Conservation (phyloP, 2,888 invertebrate species). For the Coremacera marginata region DNA sequence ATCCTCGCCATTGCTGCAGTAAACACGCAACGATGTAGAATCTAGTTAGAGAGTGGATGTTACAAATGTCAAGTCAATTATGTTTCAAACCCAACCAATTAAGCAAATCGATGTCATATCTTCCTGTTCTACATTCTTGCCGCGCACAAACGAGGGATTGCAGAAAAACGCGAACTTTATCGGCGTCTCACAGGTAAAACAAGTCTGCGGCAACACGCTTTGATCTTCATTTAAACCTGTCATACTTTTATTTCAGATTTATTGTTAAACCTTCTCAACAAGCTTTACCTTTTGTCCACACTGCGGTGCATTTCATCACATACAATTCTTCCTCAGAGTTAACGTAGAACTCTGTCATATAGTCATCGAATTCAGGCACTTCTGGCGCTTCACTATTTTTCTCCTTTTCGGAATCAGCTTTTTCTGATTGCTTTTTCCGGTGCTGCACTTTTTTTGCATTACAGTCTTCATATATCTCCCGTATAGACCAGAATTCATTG, state of each 20-base stretch:
- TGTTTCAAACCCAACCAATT: constrained; percentile 53
- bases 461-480: constrained; percentile 73
- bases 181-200: constrained; percentile 85
- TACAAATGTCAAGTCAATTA: not conserved
- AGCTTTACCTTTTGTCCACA: constrained; percentile 78
- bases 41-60: constrained; percentile 68
- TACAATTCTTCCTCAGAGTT: constrained; percentile 89
- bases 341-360: constrained; percentile 64
- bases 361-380: constrained; percentile 47
- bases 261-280: not conserved
- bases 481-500: constrained; percentile 73
- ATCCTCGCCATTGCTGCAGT: constrained; percentile 84
- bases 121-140: constrained; percentile 48
- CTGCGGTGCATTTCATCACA: constrained; percentile 84
- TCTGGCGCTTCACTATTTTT: constrained; percentile 25
- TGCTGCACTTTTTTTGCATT: constrained; percentile 46
- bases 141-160: constrained; percentile 71
- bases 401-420: constrained; percentile 27
- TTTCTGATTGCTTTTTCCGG: not conserved
- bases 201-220: constrained; percentile 64
- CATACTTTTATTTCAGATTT: not conserved
- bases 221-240: constrained; percentile 56
- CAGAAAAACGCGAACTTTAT: constrained; percentile 87
- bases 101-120: constrained; percentile 63
- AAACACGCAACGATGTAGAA: constrained; percentile 81